A percentile compares a stretch with the other conserved stretches of the same genome.
phyloP scores from a whole-genome alignment of 2,797 vertebrate species.

The Falco rusticolus region DNA sequence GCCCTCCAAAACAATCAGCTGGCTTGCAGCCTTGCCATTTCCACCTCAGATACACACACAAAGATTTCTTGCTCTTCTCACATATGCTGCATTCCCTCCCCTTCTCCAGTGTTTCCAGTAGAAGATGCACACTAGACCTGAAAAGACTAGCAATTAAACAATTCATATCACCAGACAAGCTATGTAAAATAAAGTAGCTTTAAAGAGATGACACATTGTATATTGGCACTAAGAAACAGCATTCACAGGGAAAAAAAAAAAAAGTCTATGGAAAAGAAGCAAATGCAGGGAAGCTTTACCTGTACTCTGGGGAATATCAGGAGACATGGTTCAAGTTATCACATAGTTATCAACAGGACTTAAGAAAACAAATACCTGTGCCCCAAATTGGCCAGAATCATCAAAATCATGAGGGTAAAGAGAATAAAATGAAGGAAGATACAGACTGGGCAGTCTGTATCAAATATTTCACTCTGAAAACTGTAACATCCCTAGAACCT shows the following conservation, averaged over 20 bases:
- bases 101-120: background rate
- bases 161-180: background rate
- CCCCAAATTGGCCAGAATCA: background rate
- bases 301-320: background rate
- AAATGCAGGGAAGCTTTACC: background rate
- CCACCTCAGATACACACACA: background rate
- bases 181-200: background rate
- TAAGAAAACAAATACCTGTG: background rate
- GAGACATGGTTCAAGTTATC: background rate
- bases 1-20: background rate
- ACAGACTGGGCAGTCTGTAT: background rate
- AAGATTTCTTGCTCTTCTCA: background rate
- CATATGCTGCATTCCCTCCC: background rate
- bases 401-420: conserved; percentile 1
- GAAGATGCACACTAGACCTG: background rate
- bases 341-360: background rate
- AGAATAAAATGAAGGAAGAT: conserved; percentile 1
- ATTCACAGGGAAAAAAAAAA: background rate
- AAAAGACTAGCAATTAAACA: background rate
- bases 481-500: background rate
- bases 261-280: background rate
- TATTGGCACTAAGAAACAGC: background rate
- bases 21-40: background rate
- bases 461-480: background rate
- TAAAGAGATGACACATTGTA: background rate